Percentiles rank a stretch among this genome's conserved stretches.
phyloP scores from a whole-genome alignment of 2,888 invertebrate species.

The Psylliodes chrysocephalus region DNA sequence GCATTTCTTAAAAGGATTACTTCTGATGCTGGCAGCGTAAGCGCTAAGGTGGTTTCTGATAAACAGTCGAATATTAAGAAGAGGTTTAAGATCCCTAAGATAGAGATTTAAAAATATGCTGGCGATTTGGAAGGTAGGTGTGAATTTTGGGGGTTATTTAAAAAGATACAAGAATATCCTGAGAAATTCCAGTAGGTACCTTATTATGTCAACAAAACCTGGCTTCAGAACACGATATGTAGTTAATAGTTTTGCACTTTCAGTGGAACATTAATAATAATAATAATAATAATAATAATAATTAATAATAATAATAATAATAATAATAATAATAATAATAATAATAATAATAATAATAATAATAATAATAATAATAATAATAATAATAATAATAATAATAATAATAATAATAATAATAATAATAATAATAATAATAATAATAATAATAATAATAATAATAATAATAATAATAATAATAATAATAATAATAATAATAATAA shows the following conservation, averaged over 20 bases:
- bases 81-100: neutral
- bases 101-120: no score
- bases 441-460: no score
- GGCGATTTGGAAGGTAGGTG: neutral
- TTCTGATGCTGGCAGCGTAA: neutral
- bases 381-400: no score
- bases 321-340: no score
- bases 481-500: no score
- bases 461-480: no score
- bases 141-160: neutral
- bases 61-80: neutral
- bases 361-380: no score
- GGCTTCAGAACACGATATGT: conserved; percentile 33
- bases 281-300: no score
- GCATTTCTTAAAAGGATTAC: neutral
- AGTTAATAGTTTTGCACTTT: conserved; percentile 40
- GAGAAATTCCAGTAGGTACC: neutral
- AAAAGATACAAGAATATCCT: neutral
- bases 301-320: no score
- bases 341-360: no score
- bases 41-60: neutral
- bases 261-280: conserved; percentile 33
- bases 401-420: no score
- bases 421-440: no score
- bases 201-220: neutral